Percentiles rank a stretch among this genome's conserved stretches.
These are phyloP conservation scores for Eurytoma adleriae DNA, from an alignment of 2,888 invertebrate species.

Conservation along the genomic window DNA sequence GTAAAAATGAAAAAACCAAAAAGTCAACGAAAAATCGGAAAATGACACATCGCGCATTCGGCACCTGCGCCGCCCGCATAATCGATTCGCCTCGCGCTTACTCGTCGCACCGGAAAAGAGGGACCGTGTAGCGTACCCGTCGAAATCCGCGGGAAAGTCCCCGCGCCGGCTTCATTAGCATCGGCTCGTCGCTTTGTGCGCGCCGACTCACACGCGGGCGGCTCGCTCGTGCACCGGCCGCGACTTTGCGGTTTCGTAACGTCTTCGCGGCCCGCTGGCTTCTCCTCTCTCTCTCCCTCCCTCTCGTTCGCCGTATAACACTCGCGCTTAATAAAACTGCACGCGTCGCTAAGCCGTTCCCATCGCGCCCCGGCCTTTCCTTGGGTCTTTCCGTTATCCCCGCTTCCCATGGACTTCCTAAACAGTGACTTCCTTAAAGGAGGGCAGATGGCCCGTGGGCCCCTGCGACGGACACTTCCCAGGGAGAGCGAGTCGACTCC, in stretches of 20 bases:
- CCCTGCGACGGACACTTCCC: slow-evolving; percentile 61
- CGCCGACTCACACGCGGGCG: slow-evolving; percentile 1
- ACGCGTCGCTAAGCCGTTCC: slow-evolving; percentile 67
- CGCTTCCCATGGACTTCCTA: slow-evolving; percentile 76
- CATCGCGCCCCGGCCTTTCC: slow-evolving; percentile 63
- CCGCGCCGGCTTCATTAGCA: background rate
- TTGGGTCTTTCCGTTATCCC: slow-evolving; percentile 75
- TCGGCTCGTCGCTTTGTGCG: background rate
- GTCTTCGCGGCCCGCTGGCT: slow-evolving; percentile 39
- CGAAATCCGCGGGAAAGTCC: too few species aligned
- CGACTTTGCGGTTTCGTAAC: slow-evolving; percentile 45
- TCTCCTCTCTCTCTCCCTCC: background rate
- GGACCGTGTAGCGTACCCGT: too few species aligned
- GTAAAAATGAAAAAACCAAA: too few species aligned
- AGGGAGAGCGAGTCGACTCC: slow-evolving; percentile 21
- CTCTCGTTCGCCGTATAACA: background rate
- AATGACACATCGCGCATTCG: too few species aligned
- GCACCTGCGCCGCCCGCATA: too few species aligned
- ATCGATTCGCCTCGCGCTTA: too few species aligned
- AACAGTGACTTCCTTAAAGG: slow-evolving; percentile 59
- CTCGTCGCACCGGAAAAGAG: too few species aligned
- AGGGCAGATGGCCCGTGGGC: slow-evolving; percentile 75
- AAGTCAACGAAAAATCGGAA: too few species aligned
- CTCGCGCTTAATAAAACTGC: background rate
- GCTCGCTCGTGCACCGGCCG: background rate